phyloP scores from a whole-genome alignment of 1,140 invertebrate genomes.

The Brachionus paranguensis region DNA sequence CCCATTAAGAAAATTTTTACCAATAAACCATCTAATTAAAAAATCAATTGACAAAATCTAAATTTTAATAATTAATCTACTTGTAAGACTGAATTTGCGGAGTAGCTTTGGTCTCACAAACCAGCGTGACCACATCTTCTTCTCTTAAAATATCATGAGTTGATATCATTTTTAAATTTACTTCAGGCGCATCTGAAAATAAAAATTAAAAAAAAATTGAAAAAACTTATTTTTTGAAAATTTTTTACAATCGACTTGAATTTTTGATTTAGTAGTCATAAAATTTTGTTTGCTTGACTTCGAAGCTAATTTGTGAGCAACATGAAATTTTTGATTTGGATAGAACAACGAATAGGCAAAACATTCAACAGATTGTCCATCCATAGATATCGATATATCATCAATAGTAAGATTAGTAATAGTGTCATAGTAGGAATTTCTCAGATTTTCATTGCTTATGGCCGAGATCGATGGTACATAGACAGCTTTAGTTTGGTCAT shows the following conservation, averaged over 20 bases:
- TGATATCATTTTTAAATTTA: conserved; percentile 13
- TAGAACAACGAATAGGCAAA: conserved; percentile 38
- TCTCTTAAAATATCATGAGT: not conserved
- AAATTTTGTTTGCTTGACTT: conserved; percentile 6
- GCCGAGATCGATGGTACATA: not conserved
- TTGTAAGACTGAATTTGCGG: conserved; percentile 34
- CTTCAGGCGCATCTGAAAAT: conserved; percentile 22
- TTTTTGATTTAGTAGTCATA: conserved; percentile 15
- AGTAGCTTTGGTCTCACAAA: conserved; percentile 26
- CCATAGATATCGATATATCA: conserved; percentile 8
- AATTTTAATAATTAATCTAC: not conserved
- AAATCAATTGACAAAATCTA: not conserved
- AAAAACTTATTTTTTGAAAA: not conserved
- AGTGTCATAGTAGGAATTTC: conserved; percentile 34
- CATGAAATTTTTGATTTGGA: not conserved
- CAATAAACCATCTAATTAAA: conserved; percentile 31
- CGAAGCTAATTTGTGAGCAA: not conserved
- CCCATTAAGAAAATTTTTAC: conserved; percentile 25
- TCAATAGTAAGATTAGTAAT: conserved; percentile 35
- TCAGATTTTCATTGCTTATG: not conserved
- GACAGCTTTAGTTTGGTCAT: not conserved
- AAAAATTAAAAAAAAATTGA: not conserved
- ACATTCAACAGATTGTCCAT: conserved; percentile 30
- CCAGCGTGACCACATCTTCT: conserved; percentile 26
- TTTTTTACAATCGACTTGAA: conserved; percentile 34